These are phyloP conservation scores for Akabosia matsudoensis DNA, from an alignment of 1,140 invertebrate species.

Conservation along the genomic window DNA sequence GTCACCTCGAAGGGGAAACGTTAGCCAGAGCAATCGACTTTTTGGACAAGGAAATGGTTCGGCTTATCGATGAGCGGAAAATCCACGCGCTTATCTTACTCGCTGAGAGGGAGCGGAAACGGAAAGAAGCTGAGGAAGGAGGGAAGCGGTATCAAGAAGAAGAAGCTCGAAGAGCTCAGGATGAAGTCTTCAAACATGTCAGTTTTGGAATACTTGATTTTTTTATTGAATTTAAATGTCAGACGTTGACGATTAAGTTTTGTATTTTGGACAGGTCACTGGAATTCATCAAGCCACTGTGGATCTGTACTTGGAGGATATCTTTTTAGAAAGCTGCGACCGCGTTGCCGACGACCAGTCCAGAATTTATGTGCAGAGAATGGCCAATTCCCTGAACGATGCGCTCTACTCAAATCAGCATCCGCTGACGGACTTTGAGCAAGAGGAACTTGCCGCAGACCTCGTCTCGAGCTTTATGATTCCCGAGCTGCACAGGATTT, in stretches of 20 bases:
- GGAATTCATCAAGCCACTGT: conserved; percentile 61
- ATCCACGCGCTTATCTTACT: conserved; percentile 67
- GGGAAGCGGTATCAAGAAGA: conserved; percentile 66
- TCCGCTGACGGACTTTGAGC: conserved; percentile 53
- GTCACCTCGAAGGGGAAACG: conserved; percentile 59
- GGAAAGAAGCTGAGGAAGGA: conserved; percentile 68
- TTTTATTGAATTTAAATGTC: neutral
- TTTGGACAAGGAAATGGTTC: conserved; percentile 68
- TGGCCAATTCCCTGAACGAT: conserved; percentile 62
- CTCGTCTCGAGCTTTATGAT: conserved; percentile 63
- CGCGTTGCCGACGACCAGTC: conserved; percentile 59
- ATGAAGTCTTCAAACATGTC: conserved; percentile 72
- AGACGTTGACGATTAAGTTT: conserved; percentile 15
- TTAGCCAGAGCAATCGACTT: conserved; percentile 66
- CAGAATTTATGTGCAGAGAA: conserved; percentile 54
- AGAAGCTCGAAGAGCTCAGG: conserved; percentile 63
- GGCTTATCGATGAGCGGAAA: conserved; percentile 67
- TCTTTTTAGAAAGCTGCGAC: conserved; percentile 61
- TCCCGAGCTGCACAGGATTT: conserved; percentile 56
- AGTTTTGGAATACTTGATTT: conserved; percentile 9
- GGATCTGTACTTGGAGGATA: conserved; percentile 62
- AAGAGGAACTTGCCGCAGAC: conserved; percentile 61
- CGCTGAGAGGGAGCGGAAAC: conserved; percentile 63
- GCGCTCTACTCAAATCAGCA: conserved; percentile 53
- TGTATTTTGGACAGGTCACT: conserved; percentile 51